These are phyloP conservation scores for Calliopum simillimum DNA, from an alignment of 2,888 invertebrate genomes.

Conservation along the genomic window DNA sequence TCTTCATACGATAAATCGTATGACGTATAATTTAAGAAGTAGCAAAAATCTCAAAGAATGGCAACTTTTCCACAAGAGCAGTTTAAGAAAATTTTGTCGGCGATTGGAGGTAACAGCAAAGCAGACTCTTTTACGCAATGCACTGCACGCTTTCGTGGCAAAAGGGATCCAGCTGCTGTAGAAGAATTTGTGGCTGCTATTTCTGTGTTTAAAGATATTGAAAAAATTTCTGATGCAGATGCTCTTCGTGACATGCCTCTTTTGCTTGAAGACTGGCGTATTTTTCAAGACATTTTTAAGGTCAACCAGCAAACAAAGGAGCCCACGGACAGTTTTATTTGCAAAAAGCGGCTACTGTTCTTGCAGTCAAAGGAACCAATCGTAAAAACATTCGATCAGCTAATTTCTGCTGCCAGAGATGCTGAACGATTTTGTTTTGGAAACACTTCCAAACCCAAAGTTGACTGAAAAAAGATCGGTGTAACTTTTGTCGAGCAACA, in stretches of 20 bases:
- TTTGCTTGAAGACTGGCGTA: constrained; percentile 38
- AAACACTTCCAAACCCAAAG: not conserved
- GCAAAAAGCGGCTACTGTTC: constrained; percentile 32
- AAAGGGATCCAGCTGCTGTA: constrained; percentile 38
- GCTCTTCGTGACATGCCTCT: constrained; percentile 42
- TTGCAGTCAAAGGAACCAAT: constrained; percentile 21
- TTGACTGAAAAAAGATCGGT: not conserved
- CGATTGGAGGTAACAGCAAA: constrained; percentile 7
- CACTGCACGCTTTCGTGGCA: constrained; percentile 32
- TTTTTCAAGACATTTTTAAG: constrained; percentile 24
- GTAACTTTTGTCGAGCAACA: constrained; percentile 12
- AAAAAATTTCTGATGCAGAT: constrained; percentile 38
- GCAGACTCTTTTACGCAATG: constrained; percentile 35
- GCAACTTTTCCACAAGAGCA: constrained; percentile 14
- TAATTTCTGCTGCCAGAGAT: constrained; percentile 30
- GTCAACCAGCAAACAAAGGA: constrained; percentile 26
- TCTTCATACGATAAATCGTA: too few relatives aligned
- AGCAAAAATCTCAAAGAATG: too few relatives aligned
- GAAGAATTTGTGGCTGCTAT: constrained; percentile 40
- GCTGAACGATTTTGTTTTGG: constrained; percentile 30
- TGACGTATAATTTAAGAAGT: too few relatives aligned
- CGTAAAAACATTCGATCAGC: constrained; percentile 23
- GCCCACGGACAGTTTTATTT: constrained; percentile 29
- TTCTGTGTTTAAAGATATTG: constrained; percentile 41
- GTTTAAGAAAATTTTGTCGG: constrained; percentile 27